phyloP scores from a whole-genome alignment of 2,888 invertebrate genomes.

The Heliothis peltigera region DNA sequence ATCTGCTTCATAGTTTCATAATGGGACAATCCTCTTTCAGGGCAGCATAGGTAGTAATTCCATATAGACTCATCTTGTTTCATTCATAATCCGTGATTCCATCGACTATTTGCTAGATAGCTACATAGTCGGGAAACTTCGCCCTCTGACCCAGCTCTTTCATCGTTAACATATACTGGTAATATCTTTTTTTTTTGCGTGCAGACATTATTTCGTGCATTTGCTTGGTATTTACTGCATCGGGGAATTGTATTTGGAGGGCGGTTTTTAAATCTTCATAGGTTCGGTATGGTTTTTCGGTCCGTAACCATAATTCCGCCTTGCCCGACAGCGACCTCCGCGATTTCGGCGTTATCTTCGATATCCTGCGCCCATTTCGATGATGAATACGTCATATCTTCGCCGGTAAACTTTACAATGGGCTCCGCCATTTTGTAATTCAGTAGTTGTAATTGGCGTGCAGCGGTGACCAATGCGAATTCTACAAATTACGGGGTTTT shows the following conservation, averaged over 20 bases:
- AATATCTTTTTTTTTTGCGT: background rate
- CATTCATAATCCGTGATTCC: background rate
- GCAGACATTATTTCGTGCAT: background rate
- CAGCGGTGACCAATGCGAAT: no score
- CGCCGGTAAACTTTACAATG: no score
- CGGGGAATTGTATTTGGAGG: background rate
- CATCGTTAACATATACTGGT: background rate
- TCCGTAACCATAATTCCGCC: background rate
- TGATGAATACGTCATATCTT: no score
- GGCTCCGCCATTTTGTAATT: no score
- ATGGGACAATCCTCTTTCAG: background rate
- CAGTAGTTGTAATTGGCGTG: no score
- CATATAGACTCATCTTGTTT: background rate
- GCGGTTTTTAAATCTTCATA: background rate
- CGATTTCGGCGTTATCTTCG: conserved; percentile 5
- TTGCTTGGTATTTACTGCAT: background rate
- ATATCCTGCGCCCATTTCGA: background rate
- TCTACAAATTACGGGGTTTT: no score
- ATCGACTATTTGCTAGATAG: background rate
- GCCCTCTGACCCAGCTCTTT: background rate
- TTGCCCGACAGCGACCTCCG: background rate
- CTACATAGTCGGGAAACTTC: background rate
- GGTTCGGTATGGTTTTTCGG: background rate
- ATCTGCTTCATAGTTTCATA: background rate
- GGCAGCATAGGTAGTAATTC: background rate